phyloP scores from a whole-genome alignment of 2,888 invertebrate species.

The Gandaritis pyraliata region DNA sequence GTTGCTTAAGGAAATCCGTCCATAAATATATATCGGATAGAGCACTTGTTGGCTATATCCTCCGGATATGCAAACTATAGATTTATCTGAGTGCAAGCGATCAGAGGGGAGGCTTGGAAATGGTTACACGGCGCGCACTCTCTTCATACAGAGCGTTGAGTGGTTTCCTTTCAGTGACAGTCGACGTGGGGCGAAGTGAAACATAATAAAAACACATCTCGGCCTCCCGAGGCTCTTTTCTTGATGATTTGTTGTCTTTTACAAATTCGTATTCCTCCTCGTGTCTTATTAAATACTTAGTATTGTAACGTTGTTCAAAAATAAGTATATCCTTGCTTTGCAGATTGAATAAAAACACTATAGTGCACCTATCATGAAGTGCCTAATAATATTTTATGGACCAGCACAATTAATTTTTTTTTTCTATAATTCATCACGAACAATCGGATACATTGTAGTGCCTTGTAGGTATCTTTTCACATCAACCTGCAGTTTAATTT shows the following conservation, averaged over 20 bases:
- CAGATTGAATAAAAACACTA: background rate
- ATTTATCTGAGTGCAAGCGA: constrained; percentile 51
- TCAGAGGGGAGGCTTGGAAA: constrained; percentile 49
- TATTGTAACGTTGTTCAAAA: too few species aligned
- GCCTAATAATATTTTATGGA: too few species aligned
- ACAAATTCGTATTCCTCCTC: background rate
- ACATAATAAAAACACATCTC: constrained; percentile 69
- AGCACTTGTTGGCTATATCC: constrained; percentile 35
- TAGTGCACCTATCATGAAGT: too few species aligned
- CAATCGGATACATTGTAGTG: too few species aligned
- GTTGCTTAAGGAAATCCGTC: constrained; percentile 45
- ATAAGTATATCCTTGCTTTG: background rate
- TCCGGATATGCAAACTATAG: constrained; percentile 53
- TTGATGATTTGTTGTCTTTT: constrained; percentile 17
- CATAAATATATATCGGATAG: constrained; percentile 50
- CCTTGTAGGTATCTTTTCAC: too few species aligned
- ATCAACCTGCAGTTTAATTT: too few species aligned
- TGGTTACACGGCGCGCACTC: constrained; percentile 41
- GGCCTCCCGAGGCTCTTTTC: constrained; percentile 52
- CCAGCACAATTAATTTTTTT: too few species aligned
- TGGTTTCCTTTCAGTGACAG: constrained; percentile 60
- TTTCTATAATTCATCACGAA: too few species aligned
- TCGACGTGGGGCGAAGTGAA: constrained; percentile 60
- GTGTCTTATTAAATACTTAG: too few species aligned
- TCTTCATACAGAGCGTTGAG: constrained; percentile 54